Evolutionary conservation across 92 coral and sea anemone genomes (phyloP), one percentile per base, ranked within the genome.

Genomic region (Umimayanthus chanpuru): DNA sequence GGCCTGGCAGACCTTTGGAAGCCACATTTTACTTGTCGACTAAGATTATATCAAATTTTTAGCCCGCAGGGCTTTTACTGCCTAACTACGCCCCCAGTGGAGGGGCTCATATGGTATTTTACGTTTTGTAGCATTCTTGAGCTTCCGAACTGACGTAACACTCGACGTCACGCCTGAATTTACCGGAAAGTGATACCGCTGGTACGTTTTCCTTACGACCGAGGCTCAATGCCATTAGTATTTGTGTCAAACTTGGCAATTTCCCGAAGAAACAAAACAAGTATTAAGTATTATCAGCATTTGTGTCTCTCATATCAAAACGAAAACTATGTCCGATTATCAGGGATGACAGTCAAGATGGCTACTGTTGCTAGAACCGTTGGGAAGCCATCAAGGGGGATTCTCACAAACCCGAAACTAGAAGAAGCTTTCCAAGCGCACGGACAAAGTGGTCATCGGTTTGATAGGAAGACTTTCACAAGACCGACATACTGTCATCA

Each of bases 401-500:
- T 93, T 28, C 84, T 95, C 10, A 90, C 98, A 8, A 91, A 93
- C 53, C 92, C 96, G 6, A 92, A 84, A 77, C 85, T 95, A 16
- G 98, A 95, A 55, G 94, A 94, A 92, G 98, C 96, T 7, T 95
- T 92, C 78, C 90, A 92, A 55, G 98, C 99, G 53, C 98, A 93
- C 85, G 99, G 99, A 0, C 98, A 95, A 85, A 95, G 96, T 88
- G 99, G 99, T 23, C 99, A 96, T 92, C 95, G 97, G 20, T 96
- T 96, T 66, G 84, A 86, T 26, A 91, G 87, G 81, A 93, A 92
- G 89, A 87, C 98, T 1, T 96, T 93, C 84, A 96, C 96, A 1
- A 89, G 99, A 12, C 99, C 97, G 15, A 95, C 96, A 6, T 96
- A 93, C 84, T 96, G 99, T 72, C 97, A 96, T 87, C 98, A 96